A percentile compares a stretch with the other conserved stretches of the same genome.
These are phyloP conservation scores for Halcyon leucocephala DNA, from an alignment of 2,797 vertebrate species.

Conservation along the genomic window DNA sequence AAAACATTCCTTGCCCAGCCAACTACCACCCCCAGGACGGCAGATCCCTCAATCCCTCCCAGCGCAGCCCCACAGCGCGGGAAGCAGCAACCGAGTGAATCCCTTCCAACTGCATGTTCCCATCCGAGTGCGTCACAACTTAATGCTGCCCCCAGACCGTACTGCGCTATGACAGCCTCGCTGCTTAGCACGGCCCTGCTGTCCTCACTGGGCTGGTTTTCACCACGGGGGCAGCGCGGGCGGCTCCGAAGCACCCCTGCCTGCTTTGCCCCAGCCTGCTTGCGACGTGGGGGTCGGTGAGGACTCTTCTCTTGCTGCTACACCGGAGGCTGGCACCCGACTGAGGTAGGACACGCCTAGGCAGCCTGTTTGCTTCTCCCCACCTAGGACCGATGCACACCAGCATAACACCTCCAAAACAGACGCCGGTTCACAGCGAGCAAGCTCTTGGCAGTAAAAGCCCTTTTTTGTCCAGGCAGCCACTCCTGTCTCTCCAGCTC, in stretches of 20 bases:
- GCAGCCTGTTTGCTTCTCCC: neutral
- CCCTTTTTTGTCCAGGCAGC: neutral
- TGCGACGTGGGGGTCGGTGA: rapidly evolving
- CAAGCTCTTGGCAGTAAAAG: neutral
- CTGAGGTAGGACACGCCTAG: neutral
- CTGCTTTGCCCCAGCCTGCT: neutral
- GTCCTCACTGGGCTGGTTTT: neutral
- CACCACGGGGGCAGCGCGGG: neutral
- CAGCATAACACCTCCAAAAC: neutral
- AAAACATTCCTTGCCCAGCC: neutral
- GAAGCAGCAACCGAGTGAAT: neutral
- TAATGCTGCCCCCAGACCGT: constrained; percentile 55
- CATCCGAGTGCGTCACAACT: constrained; percentile 65
- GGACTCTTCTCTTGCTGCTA: neutral
- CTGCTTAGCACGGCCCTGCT: neutral
- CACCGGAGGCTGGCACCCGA: neutral
- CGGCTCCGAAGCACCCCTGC: neutral
- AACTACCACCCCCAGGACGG: neutral
- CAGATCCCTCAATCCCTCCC: neutral
- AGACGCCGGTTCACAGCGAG: neutral
- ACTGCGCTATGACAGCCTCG: constrained; percentile 33
- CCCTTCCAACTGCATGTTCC: constrained; percentile 8
- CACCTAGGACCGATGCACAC: neutral
- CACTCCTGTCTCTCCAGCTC: constrained; percentile 1
- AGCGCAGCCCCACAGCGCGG: neutral